Conservation (phyloP, 2,113 vertebrate species). For the Petroica traversi region DNA sequence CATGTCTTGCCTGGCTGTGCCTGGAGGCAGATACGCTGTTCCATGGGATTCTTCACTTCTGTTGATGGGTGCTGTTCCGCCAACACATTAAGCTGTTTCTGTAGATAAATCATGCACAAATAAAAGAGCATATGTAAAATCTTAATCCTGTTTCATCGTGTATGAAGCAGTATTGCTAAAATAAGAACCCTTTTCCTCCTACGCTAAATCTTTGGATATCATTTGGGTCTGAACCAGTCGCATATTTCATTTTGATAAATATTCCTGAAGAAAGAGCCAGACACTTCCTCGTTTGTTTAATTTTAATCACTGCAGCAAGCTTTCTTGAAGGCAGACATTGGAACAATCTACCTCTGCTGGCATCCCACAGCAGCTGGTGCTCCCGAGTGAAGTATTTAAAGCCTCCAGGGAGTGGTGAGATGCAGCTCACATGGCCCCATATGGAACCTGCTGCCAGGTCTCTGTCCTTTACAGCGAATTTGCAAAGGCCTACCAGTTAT, state of each 20-base stretch:
- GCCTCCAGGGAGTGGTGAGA: not conserved
- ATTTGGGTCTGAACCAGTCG: not conserved
- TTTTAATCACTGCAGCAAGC: not conserved
- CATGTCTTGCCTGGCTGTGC: not conserved
- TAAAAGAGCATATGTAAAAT: constrained; percentile 20
- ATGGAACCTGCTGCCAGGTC: not conserved
- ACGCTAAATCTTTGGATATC: not conserved
- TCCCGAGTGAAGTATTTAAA: not conserved
- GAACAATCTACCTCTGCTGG: not conserved
- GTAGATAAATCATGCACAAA: constrained; percentile 44
- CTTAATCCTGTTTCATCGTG: not conserved
- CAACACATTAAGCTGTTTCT: constrained; percentile 39
- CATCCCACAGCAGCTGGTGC: not conserved
- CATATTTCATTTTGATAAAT: not conserved
- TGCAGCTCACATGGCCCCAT: not conserved
- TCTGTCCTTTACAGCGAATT: not conserved
- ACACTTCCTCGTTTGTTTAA: not conserved
- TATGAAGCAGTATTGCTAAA: constrained; percentile 18
- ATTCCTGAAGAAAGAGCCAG: not conserved
- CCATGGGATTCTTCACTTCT: not conserved
- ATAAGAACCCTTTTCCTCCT: not conserved
- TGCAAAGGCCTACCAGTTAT: not conserved
- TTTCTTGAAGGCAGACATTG: not conserved
- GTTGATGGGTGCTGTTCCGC: not conserved
- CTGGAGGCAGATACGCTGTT: not conserved